Base-by-base conservation (phyloP, 1,140 invertebrate species). In the Reticulitermes speratus region DNA sequence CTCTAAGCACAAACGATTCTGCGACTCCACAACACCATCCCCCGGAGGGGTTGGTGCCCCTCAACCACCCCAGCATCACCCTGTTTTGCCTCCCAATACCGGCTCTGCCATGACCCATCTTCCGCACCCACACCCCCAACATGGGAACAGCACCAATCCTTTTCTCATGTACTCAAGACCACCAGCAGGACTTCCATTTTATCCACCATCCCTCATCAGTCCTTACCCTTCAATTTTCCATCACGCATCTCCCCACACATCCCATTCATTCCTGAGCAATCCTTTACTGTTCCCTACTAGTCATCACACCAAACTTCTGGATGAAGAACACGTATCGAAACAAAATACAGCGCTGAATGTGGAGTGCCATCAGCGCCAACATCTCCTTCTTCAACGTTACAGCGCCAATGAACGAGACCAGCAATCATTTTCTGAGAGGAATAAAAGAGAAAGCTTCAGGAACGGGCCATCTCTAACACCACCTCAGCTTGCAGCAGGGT, bases 1-100 rank as follows among this genome's bases (percentile, higher is more conserved):
- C 84, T 94, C 96, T 45, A 97, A 97, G 90, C 96, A 97, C 91
- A 96, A 96, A 91, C 92, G 96, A 87, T 97, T 96, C 89, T 97
- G 96, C 90, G 96, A 97, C 89, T 94, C 95, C 0, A 94, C 94
- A 16, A 84, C 3, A 90, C 92, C 3, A 89, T 91, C 38, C 89
- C 92, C 83, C 90, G 92, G 21, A 19, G 83, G 91, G 91, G 88
- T 91, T 90, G 87, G 89, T 90, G 16, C 92, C 90, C 92, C 92
- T 87, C 91, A 92, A 9, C 92, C 91, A 87, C 91, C 90, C 87
- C 90, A 91, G 16, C 82, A 44, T 45, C 84, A 85, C 32, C 32
- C 81, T 82, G 90, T 89, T 89, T 88, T 88, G 25, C 86, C 86
- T 2, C 86, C 88, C 48, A 87, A 83, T n/a, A 16, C 92, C 90